Evolutionary conservation across 23 tunicate genomes (phyloP).

Genomic region (Botrylloides violaceus): DNA sequence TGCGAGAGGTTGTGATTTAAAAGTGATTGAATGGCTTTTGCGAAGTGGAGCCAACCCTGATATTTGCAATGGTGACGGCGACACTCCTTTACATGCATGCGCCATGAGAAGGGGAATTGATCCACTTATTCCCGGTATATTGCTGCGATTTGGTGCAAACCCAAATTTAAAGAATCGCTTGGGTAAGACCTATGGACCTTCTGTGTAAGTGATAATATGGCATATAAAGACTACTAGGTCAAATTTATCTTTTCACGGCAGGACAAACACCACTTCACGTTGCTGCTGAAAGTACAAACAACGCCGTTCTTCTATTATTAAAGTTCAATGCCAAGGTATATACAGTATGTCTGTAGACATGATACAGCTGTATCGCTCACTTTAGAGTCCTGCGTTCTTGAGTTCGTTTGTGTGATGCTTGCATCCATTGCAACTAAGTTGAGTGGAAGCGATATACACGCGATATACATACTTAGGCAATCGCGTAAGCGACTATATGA

Average conservation of each 20-base stretch:
- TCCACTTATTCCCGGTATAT: slow-evolving; percentile 68
- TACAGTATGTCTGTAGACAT: no score
- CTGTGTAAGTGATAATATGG: background rate
- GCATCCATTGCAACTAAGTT: no score
- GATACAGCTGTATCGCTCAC: no score
- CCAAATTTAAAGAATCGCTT: slow-evolving; percentile 68
- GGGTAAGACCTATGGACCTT: slow-evolving; percentile 15
- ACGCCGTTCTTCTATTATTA: slow-evolving; percentile 60
- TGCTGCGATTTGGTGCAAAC: slow-evolving; percentile 73
- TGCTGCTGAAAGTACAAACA: slow-evolving; percentile 62
- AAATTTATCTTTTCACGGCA: background rate
- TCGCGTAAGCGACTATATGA: no score
- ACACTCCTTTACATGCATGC: slow-evolving; percentile 74
- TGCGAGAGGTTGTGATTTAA: slow-evolving; percentile 46
- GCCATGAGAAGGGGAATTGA: slow-evolving; percentile 57
- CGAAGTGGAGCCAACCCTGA: slow-evolving; percentile 66
- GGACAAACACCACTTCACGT: slow-evolving; percentile 86
- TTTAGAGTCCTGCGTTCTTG: no score
- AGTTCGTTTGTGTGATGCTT: no score
- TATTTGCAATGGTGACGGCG: slow-evolving; percentile 58
- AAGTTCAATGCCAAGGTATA: slow-evolving; percentile 77
- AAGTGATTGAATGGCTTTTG: slow-evolving; percentile 52
- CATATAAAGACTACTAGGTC: background rate
- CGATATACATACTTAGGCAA: no score
- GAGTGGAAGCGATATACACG: no score